Evolutionary conservation across 2,888 invertebrate species (phyloP).

Genomic region (Eugnorisma glareosa): DNA sequence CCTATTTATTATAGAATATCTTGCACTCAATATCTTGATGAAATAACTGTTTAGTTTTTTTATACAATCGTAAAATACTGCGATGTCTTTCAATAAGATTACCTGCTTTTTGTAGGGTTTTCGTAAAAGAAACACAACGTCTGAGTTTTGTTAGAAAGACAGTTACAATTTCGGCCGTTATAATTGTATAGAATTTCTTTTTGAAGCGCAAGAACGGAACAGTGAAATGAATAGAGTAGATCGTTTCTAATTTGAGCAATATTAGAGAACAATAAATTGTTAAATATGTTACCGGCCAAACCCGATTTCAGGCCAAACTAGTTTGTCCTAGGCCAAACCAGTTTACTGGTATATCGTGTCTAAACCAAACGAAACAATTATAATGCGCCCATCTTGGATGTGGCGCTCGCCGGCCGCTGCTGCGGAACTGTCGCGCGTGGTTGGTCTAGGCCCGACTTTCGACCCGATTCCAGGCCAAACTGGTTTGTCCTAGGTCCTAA

Average conservation of each 20-base stretch:
- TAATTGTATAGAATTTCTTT: constrained; percentile 90
- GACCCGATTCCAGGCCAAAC: too few species aligned
- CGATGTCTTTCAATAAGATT: constrained; percentile 83
- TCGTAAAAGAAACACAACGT: constrained; percentile 80
- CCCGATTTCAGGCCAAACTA: too few species aligned
- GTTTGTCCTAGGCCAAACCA: too few species aligned
- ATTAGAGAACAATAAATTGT: too few species aligned
- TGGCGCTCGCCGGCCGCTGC: too few species aligned
- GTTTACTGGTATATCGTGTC: too few species aligned
- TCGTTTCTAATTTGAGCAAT: neutral
- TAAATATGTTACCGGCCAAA: too few species aligned
- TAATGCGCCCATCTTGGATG: too few species aligned
- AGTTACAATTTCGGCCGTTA: constrained; percentile 90
- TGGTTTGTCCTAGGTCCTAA: too few species aligned
- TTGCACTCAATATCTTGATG: constrained; percentile 78
- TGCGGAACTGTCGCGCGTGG: too few species aligned
- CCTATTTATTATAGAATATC: constrained; percentile 87
- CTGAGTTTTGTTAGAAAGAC: constrained; percentile 86
- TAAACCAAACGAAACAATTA: too few species aligned
- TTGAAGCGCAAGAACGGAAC: constrained; percentile 78
- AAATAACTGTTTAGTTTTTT: constrained; percentile 83
- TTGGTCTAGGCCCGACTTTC: too few species aligned
- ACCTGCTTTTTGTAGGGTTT: constrained; percentile 87
- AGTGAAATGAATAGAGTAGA: constrained; percentile 72
- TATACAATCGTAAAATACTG: constrained; percentile 78